Conservation (phyloP, 2,797 vertebrate species). For the Phataginus tetradactyla region DNA sequence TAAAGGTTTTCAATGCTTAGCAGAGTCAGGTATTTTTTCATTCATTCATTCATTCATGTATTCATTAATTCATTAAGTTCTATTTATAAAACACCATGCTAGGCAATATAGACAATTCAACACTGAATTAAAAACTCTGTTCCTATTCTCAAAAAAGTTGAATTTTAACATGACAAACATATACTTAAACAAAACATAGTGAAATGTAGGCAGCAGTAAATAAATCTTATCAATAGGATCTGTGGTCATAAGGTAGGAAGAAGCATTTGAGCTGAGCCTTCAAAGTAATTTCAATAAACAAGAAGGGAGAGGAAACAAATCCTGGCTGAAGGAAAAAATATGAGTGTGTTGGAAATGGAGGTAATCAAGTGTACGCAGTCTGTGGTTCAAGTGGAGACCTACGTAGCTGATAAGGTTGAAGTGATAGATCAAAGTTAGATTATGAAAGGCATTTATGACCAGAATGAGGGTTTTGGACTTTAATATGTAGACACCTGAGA, state of each 20-base stretch:
- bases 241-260: not conserved
- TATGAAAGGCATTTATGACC: not conserved
- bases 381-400: not conserved
- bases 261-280: not conserved
- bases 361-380: not conserved
- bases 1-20: not conserved
- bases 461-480: not conserved
- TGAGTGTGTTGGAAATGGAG: not conserved
- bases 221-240: not conserved
- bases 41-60: not conserved
- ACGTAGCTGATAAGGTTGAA: not conserved
- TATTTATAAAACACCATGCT: not conserved
- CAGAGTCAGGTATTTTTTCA: not conserved
- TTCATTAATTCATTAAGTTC: not conserved
- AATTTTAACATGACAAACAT: not conserved
- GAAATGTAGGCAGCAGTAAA: not conserved
- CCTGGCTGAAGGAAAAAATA: not conserved
- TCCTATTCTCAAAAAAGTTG: constrained; percentile 26
- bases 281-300: not conserved
- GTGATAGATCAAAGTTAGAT: not conserved
- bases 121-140: not conserved
- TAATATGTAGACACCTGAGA: not conserved
- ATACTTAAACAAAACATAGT: not conserved
- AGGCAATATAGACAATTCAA: not conserved
- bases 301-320: not conserved